These are phyloP conservation scores for Scophthalmus maximus DNA, from an alignment of 2,113 vertebrate genomes.

Conservation along the genomic window DNA sequence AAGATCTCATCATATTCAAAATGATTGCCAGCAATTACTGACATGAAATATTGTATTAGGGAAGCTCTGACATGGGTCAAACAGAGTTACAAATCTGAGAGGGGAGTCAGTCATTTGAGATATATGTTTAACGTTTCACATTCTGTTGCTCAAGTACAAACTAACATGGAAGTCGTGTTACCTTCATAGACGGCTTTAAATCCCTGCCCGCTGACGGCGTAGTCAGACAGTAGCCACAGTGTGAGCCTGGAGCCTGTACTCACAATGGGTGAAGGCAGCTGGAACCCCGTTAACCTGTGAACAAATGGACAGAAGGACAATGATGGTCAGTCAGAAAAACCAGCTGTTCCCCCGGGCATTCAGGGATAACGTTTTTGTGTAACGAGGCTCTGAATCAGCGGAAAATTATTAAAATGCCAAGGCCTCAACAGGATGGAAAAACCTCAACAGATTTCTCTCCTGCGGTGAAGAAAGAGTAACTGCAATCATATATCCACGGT, in stretches of 20 bases:
- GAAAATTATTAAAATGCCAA: slow-evolving; percentile 60
- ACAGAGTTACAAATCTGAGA: slow-evolving; percentile 1
- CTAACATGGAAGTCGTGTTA: slow-evolving; percentile 65
- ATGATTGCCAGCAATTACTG: not conserved
- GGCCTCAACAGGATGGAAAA: slow-evolving; percentile 35
- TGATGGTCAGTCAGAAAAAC: slow-evolving; percentile 51
- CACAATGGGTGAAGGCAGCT: slow-evolving; percentile 94
- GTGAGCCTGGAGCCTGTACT: slow-evolving; percentile 90
- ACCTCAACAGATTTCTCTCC: slow-evolving; percentile 38
- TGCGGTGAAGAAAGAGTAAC: slow-evolving; percentile 29
- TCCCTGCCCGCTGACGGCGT: slow-evolving; percentile 97
- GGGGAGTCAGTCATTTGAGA: not conserved
- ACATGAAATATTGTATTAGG: not conserved
- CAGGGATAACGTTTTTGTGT: slow-evolving; percentile 46
- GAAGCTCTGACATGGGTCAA: not conserved
- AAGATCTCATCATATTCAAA: slow-evolving; percentile 1
- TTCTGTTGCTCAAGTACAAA: too few relatives aligned
- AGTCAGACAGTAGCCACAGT: slow-evolving; percentile 94
- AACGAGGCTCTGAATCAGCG: slow-evolving; percentile 58
- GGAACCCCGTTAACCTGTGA: slow-evolving; percentile 95
- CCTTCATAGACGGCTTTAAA: slow-evolving; percentile 96
- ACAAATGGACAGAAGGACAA: slow-evolving; percentile 74
- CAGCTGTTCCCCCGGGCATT: slow-evolving; percentile 41
- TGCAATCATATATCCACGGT: slow-evolving; percentile 27
- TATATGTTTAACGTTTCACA: not conserved